phyloP scores from a whole-genome alignment of 2,113 vertebrate genomes.

The Chitala chitala region DNA sequence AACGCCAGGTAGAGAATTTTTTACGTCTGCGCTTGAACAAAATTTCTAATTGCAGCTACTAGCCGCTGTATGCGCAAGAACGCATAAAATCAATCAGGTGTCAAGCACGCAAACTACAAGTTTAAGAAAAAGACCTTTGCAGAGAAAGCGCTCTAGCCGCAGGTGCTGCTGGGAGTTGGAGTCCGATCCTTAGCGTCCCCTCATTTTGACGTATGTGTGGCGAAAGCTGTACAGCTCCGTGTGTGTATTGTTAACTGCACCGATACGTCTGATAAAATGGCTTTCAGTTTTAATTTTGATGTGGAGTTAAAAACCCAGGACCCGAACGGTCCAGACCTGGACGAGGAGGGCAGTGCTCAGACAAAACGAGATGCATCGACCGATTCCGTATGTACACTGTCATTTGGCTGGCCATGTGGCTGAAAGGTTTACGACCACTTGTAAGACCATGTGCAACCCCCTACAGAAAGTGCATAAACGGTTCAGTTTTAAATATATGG shows the following conservation, averaged over 20 bases:
- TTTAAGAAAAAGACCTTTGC: neutral
- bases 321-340: neutral
- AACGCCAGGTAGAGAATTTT: neutral
- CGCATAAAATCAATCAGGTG: neutral
- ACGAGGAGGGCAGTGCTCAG: conserved; percentile 22
- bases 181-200: conserved; percentile 16
- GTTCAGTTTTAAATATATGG: too few species aligned
- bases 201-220: neutral
- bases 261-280: conserved; percentile 44
- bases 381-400: conserved; percentile 44
- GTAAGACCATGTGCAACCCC: neutral
- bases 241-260: too few species aligned
- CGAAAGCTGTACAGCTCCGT: neutral
- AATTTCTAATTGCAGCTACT: neutral
- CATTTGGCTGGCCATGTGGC: neutral
- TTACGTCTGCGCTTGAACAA: neutral
- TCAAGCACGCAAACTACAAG: neutral
- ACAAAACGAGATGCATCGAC: conserved; percentile 8
- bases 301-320: conserved; percentile 35
- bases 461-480: neutral
- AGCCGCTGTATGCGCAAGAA: neutral
- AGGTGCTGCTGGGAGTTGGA: conserved; percentile 47
- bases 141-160: neutral
- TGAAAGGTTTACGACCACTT: neutral
- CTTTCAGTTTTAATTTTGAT: conserved; percentile 67